Conservation (phyloP, 2,113 vertebrate species). For the Dromas ardeola region DNA sequence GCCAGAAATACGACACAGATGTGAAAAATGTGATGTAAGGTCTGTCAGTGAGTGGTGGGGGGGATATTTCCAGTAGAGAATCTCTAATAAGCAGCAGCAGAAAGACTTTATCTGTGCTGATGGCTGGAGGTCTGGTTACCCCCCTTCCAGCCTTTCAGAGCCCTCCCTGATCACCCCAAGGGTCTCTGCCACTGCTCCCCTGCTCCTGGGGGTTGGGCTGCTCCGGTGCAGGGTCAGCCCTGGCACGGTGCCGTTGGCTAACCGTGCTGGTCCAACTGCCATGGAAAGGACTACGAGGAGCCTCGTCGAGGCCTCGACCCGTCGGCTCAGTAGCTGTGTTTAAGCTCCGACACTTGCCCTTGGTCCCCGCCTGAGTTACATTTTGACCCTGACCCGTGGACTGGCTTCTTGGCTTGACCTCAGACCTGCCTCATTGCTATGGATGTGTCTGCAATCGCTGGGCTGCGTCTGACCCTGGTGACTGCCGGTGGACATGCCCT, state of each 20-base stretch:
- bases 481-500: background rate
- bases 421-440: background rate
- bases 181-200: background rate
- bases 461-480: background rate
- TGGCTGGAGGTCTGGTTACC: background rate
- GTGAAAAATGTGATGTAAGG: background rate
- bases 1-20: background rate
- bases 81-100: background rate
- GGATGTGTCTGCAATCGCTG: background rate
- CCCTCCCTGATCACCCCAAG: background rate
- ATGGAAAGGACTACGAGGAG: accelerated
- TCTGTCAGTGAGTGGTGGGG: background rate
- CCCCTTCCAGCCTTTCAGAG: background rate
- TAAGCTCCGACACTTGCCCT: background rate
- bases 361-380: background rate
- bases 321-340: background rate
- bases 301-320: accelerated
- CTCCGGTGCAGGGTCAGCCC: background rate
- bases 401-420: constrained; percentile 23
- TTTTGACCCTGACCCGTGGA: background rate
- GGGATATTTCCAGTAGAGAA: background rate
- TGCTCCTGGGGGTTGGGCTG: background rate
- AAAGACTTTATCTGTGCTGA: background rate
- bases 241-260: accelerated
- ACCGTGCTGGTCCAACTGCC: background rate